phyloP scores from a whole-genome alignment of 30 jellyfish, hydroid and myxozoan species.

The Turritopsis rubra region DNA sequence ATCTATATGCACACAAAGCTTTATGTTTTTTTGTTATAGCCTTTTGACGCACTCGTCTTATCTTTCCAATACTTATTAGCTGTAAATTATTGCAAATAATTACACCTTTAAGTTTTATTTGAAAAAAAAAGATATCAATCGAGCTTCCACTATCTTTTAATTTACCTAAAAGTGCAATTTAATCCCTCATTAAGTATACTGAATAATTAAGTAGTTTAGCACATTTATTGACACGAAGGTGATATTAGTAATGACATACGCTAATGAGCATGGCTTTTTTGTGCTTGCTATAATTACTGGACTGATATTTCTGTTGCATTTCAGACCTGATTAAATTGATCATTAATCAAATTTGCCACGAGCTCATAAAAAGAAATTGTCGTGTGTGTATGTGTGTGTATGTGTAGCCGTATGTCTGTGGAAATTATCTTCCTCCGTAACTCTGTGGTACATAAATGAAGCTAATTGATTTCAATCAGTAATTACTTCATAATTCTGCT shows the following conservation, averaged over 20 bases:
- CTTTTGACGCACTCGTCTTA: not conserved
- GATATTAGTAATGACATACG: not conserved
- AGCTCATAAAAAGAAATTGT: not conserved
- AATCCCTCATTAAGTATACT: not conserved
- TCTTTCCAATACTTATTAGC: not conserved
- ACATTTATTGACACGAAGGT: not conserved
- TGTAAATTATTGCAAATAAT: not conserved
- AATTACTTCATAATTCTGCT: not conserved
- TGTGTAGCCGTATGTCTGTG: too few relatives aligned
- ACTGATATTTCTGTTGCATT: not conserved
- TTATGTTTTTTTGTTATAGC: not conserved
- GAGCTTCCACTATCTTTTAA: not conserved
- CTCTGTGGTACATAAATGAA: not conserved
- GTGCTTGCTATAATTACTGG: not conserved
- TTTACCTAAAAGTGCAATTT: not conserved
- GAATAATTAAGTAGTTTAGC: too few relatives aligned
- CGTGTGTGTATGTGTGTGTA: not conserved
- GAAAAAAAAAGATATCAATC: not conserved
- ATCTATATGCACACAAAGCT: not conserved
- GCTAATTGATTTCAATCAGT: not conserved
- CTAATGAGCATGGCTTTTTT: not conserved
- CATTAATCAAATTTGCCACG: not conserved
- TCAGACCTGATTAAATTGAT: not conserved
- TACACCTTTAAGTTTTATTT: not conserved
- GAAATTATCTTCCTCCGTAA: not conserved